Evolutionary conservation across 1,140 invertebrate genomes (phyloP).

Genomic region (Halictus rubicundus): DNA sequence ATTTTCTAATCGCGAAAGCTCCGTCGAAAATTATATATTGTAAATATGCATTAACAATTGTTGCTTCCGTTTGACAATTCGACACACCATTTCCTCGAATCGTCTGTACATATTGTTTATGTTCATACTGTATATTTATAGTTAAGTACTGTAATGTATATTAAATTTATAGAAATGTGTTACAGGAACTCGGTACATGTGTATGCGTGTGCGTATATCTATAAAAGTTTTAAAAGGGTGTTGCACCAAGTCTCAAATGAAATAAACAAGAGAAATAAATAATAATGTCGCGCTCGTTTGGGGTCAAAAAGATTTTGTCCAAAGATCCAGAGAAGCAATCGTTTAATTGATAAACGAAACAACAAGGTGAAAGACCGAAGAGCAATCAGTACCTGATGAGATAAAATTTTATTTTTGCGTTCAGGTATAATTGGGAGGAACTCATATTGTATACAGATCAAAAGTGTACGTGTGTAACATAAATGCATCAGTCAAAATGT

Average conservation of each 20-base stretch:
- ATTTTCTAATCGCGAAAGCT: slow-evolving; percentile 19
- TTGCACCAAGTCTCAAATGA: neutral
- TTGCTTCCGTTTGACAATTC: slow-evolving; percentile 7
- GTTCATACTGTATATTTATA: slow-evolving; percentile 5
- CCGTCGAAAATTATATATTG: slow-evolving; percentile 45
- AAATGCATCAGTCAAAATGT: neutral
- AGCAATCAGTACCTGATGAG: slow-evolving; percentile 42
- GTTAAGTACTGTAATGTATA: slow-evolving; percentile 28
- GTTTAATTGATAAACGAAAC: neutral
- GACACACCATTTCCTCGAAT: neutral
- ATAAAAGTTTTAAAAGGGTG: neutral
- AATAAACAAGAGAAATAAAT: neutral
- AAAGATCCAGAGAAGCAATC: slow-evolving; percentile 25
- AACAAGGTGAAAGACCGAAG: slow-evolving; percentile 21
- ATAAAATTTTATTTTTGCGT: slow-evolving; percentile 35
- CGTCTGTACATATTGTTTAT: slow-evolving; percentile 16
- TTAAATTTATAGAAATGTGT: slow-evolving; percentile 35
- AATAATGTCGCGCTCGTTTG: slow-evolving; percentile 9
- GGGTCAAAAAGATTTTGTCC: slow-evolving; percentile 18
- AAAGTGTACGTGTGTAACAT: neutral
- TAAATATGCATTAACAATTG: slow-evolving; percentile 43
- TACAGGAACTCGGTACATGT: slow-evolving; percentile 16
- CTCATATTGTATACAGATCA: slow-evolving; percentile 32
- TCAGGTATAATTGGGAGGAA: slow-evolving; percentile 17
- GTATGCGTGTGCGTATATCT: slow-evolving; percentile 16